phyloP scores from a whole-genome alignment of 2,888 invertebrate genomes.

The Eristalinus sepulchralis region DNA sequence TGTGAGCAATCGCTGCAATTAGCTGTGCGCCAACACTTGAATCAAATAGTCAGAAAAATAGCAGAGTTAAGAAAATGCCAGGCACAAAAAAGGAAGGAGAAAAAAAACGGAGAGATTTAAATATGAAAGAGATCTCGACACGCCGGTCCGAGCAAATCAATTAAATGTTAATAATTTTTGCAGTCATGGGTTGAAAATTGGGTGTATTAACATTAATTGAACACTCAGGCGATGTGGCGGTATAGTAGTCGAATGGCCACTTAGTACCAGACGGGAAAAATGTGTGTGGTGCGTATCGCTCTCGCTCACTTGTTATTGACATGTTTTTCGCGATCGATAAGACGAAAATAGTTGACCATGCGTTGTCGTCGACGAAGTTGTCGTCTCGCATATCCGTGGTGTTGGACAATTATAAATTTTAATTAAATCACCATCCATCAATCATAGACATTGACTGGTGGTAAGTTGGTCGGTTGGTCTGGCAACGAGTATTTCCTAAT shows the following conservation, averaged over 20 bases:
- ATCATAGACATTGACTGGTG: slow-evolving; percentile 46
- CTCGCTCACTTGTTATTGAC: slow-evolving; percentile 11
- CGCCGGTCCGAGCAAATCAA: slow-evolving; percentile 62
- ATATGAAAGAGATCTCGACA: slow-evolving; percentile 60
- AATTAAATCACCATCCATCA: slow-evolving; percentile 71
- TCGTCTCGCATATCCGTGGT: slow-evolving; percentile 38
- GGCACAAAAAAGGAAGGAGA: not conserved
- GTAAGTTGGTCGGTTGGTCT: slow-evolving; percentile 10
- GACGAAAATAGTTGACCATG: slow-evolving; percentile 41
- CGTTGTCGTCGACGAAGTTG: not conserved
- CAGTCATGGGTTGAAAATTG: slow-evolving; percentile 34
- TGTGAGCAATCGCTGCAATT: slow-evolving; percentile 60
- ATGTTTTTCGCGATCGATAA: slow-evolving; percentile 45
- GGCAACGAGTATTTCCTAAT: slow-evolving; percentile 31
- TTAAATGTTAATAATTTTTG: slow-evolving; percentile 59
- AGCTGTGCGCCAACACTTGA: slow-evolving; percentile 61
- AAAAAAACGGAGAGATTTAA: slow-evolving; percentile 15
- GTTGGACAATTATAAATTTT: slow-evolving; percentile 68
- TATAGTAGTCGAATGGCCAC: slow-evolving; percentile 4
- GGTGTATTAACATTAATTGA: slow-evolving; percentile 67
- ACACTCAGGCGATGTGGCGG: slow-evolving; percentile 13
- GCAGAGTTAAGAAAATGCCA: too few species aligned
- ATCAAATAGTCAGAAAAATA: slow-evolving; percentile 31
- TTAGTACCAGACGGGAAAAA: slow-evolving; percentile 19
- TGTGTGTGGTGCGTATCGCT: not conserved